phyloP scores from a whole-genome alignment of 2,113 vertebrate species.

The Rhinoptilus africanus region DNA sequence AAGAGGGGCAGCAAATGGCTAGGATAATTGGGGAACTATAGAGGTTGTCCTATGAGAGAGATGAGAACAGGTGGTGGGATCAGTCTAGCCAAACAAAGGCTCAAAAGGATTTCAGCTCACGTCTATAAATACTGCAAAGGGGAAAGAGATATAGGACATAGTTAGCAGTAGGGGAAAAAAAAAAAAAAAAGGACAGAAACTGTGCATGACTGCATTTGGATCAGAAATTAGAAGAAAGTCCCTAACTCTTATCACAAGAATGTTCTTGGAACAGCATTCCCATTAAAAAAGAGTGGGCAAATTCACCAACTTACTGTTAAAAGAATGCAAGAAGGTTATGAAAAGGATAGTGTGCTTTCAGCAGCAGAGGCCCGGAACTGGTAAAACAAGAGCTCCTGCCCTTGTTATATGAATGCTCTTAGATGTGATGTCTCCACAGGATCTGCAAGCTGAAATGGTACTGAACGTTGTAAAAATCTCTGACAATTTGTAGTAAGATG shows the following conservation, averaged over 20 bases:
- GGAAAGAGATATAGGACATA: background rate
- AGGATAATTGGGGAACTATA: background rate
- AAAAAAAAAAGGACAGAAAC: background rate
- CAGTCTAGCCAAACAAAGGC: constrained; percentile 61
- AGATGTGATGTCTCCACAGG: background rate
- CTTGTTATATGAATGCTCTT: background rate
- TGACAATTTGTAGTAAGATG: background rate
- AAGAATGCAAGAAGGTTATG: background rate
- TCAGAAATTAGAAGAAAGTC: background rate
- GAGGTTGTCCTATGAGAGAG: background rate
- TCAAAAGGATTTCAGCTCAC: constrained; percentile 36
- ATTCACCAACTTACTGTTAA: background rate
- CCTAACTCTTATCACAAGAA: background rate
- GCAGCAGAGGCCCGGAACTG: background rate
- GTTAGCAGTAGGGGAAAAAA: background rate
- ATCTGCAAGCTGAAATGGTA: background rate
- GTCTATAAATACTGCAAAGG: constrained; percentile 32
- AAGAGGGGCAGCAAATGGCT: constrained; percentile 13
- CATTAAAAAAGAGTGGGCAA: background rate
- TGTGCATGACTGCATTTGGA: background rate
- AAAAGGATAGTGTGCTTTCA: background rate
- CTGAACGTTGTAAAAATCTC: background rate
- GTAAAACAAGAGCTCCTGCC: background rate
- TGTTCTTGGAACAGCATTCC: background rate
- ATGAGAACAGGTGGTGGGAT: constrained; percentile 54